A percentile compares a stretch with the other conserved stretches of the same genome.
phyloP scores from a whole-genome alignment of 2,113 vertebrate genomes.

The Gadus chalcogrammus region DNA sequence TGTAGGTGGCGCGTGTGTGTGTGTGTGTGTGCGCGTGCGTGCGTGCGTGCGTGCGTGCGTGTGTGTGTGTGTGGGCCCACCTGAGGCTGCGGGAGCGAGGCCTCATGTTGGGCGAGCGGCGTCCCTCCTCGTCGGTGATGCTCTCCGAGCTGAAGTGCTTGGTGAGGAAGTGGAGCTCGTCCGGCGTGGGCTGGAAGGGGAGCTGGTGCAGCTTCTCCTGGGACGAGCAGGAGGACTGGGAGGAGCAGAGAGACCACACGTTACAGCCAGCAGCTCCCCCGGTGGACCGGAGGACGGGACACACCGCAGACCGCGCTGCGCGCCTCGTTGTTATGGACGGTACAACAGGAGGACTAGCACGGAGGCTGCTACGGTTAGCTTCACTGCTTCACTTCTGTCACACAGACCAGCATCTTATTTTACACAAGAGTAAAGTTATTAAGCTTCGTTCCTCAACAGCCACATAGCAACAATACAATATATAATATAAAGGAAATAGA shows the following conservation, averaged over 20 bases:
- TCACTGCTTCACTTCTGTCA: not conserved
- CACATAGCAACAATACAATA: too few species aligned
- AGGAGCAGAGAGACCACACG: slow-evolving; percentile 74
- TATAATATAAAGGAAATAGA: too few species aligned
- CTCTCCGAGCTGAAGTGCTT: slow-evolving; percentile 98
- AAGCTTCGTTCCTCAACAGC: too few species aligned
- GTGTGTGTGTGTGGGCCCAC: slow-evolving; percentile 54
- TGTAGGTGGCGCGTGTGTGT: too few species aligned
- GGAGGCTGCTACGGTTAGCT: not conserved
- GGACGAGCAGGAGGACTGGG: slow-evolving; percentile 98
- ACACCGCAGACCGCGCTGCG: not conserved
- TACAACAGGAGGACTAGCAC: not conserved
- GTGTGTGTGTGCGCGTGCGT: too few species aligned
- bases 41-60: too few species aligned
- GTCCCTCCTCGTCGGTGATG: slow-evolving; percentile 92
- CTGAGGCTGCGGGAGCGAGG: slow-evolving; percentile 94
- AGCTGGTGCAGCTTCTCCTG: slow-evolving; percentile 99
- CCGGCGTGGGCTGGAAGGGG: slow-evolving; percentile 95
- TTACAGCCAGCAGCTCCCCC: slow-evolving; percentile 60
- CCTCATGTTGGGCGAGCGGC: slow-evolving; percentile 87
- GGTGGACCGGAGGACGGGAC: not conserved
- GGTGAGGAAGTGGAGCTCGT: slow-evolving; percentile 97
- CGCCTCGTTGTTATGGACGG: not conserved
- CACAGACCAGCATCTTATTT: too few species aligned
- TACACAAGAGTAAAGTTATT: too few species aligned